Evolutionary conservation across 2,888 invertebrate genomes (phyloP).

Genomic region (Euspilapteryx auroguttella): DNA sequence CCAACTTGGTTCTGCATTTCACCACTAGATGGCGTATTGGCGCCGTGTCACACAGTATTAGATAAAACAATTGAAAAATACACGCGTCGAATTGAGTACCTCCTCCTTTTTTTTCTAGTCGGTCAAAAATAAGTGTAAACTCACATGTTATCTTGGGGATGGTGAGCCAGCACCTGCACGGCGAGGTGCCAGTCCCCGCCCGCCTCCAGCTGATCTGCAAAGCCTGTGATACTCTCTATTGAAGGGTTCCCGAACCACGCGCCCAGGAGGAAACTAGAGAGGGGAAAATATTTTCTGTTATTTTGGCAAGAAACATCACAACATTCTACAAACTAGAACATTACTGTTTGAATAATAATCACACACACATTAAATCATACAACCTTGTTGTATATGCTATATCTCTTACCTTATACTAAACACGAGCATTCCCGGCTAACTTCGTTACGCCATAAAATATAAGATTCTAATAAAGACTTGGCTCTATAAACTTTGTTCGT

Average conservation of each 20-base stretch:
- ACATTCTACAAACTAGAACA: not conserved
- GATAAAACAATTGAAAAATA: not conserved
- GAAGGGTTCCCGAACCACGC: conserved; percentile 28
- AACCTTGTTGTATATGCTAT: not conserved
- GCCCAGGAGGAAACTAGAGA: conserved; percentile 28
- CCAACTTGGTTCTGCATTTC: too few relatives aligned
- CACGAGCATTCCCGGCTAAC: too few relatives aligned
- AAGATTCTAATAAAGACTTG: too few relatives aligned
- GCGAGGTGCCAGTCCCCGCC: conserved; percentile 86
- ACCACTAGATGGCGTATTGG: not conserved
- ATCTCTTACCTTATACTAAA: not conserved
- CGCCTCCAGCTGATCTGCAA: conserved; percentile 82
- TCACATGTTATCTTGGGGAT: conserved; percentile 53
- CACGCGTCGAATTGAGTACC: not conserved
- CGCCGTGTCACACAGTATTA: not conserved
- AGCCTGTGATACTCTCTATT: conserved; percentile 42
- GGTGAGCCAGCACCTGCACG: conserved; percentile 74
- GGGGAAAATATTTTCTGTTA: not conserved
- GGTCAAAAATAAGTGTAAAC: conserved; percentile 1
- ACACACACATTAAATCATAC: not conserved
- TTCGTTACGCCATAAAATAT: too few relatives aligned
- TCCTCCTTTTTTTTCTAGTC: conserved; percentile 3
- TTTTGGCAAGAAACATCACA: too few relatives aligned
- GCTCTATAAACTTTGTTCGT: too few relatives aligned
- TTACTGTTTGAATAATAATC: not conserved